Evolutionary conservation across 2,888 invertebrate species (phyloP).

Genomic region (Trilocha varians): DNA sequence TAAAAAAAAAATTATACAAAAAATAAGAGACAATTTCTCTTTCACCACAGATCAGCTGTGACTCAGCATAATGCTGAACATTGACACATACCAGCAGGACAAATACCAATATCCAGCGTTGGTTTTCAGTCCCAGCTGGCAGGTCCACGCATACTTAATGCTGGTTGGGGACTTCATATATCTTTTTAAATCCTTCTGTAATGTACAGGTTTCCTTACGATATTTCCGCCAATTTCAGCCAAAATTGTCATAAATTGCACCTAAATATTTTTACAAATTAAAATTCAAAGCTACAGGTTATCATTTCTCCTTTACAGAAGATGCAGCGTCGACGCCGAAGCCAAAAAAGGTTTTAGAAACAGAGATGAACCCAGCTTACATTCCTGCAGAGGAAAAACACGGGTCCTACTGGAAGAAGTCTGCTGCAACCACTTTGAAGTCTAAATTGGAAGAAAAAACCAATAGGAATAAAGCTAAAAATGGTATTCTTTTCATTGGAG

Average conservation of each 20-base stretch:
- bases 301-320: slow-evolving; percentile 35
- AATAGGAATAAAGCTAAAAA: slow-evolving; percentile 76
- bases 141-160: too few species aligned
- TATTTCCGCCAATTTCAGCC: too few species aligned
- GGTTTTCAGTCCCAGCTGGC: too few species aligned
- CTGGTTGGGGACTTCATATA: too few species aligned
- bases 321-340: slow-evolving; percentile 35
- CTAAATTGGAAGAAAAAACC: slow-evolving; percentile 32
- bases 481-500: slow-evolving; percentile 77
- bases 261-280: not conserved
- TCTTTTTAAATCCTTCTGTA: too few species aligned
- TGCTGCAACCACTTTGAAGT: slow-evolving; percentile 37
- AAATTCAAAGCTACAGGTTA: too few species aligned
- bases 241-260: not conserved
- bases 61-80: too few species aligned
- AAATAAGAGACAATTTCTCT: too few species aligned
- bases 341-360: slow-evolving; percentile 52
- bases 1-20: too few species aligned
- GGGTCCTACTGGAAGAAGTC: slow-evolving; percentile 52
- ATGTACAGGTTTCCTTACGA: not conserved
- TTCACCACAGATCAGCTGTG: too few species aligned
- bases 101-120: too few species aligned
- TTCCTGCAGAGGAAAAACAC: slow-evolving; percentile 54
- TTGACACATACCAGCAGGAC: too few species aligned
- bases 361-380: slow-evolving; percentile 44